phyloP scores from a whole-genome alignment of 2,888 invertebrate species.

The Mamestra brassicae region DNA sequence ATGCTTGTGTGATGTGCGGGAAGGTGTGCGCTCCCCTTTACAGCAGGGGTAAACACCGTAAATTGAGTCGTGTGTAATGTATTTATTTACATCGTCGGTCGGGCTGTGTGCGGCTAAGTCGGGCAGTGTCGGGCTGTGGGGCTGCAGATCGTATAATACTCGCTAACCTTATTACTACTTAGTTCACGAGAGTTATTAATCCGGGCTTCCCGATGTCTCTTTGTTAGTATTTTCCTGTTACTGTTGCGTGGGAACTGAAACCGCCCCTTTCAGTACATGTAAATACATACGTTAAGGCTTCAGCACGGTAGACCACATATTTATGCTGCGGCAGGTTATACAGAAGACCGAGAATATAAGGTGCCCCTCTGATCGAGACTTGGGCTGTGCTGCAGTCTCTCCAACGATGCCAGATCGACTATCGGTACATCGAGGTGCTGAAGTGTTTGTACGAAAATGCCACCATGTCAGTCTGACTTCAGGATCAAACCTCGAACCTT shows the following conservation, averaged over 20 bases:
- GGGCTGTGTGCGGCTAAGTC: neutral
- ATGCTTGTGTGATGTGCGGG: neutral
- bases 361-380: too few species aligned
- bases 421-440: too few species aligned
- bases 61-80: conserved; percentile 42
- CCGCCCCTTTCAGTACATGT: too few species aligned
- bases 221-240: neutral
- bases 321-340: too few species aligned
- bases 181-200: conserved; percentile 9
- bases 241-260: neutral
- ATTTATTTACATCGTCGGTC: conserved; percentile 32
- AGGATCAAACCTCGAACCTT: too few species aligned
- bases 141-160: conserved; percentile 7
- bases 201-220: neutral
- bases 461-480: too few species aligned
- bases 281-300: too few species aligned
- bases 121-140: neutral
- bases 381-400: too few species aligned
- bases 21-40: conserved; percentile 6
- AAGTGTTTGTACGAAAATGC: too few species aligned
- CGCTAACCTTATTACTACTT: conserved; percentile 30
- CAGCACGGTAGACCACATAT: too few species aligned
- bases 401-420: too few species aligned
- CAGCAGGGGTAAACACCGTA: conserved; percentile 28
- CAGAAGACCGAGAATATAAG: too few species aligned